phyloP scores from a whole-genome alignment of 1,140 invertebrate genomes.

The Hylaeus volcanicus region DNA sequence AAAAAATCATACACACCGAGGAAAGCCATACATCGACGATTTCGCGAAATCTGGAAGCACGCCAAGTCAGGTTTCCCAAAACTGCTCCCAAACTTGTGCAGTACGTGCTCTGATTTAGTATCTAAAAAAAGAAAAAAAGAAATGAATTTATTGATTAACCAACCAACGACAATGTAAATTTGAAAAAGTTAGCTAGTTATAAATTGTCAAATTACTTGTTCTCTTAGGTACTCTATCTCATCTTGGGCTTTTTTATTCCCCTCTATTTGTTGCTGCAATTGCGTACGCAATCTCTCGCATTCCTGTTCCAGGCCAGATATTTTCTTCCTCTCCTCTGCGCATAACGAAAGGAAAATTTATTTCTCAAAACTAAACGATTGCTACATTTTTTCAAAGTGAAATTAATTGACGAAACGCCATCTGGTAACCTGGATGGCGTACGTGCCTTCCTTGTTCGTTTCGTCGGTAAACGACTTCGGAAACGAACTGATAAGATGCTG shows the following conservation, averaged over 20 bases:
- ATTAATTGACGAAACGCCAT: not conserved
- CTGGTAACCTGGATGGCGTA: not conserved
- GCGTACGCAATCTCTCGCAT: conserved; percentile 40
- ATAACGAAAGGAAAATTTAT: not conserved
- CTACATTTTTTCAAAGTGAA: not conserved
- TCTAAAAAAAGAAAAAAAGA: conserved; percentile 43
- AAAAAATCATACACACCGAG: conserved; percentile 61
- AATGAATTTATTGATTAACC: too few species aligned
- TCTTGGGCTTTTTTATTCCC: conserved; percentile 67
- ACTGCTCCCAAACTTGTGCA: conserved; percentile 75
- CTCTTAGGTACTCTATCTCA: conserved; percentile 69
- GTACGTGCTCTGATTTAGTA: conserved; percentile 73
- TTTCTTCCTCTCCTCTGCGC: conserved; percentile 34
- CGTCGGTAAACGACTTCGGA: not conserved
- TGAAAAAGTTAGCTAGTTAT: not conserved
- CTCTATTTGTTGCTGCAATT: conserved; percentile 68
- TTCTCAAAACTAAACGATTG: not conserved
- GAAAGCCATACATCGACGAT: conserved; percentile 72
- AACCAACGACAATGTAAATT: too few species aligned
- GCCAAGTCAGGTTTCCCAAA: conserved; percentile 75
- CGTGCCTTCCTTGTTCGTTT: conserved; percentile 15
- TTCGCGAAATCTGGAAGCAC: conserved; percentile 69
- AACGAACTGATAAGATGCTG: conserved; percentile 17
- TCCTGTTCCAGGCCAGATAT: conserved; percentile 29
- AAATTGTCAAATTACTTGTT: conserved; percentile 64